phyloP scores from a whole-genome alignment of 2,888 invertebrate genomes.

The Acrobasis repandana region DNA sequence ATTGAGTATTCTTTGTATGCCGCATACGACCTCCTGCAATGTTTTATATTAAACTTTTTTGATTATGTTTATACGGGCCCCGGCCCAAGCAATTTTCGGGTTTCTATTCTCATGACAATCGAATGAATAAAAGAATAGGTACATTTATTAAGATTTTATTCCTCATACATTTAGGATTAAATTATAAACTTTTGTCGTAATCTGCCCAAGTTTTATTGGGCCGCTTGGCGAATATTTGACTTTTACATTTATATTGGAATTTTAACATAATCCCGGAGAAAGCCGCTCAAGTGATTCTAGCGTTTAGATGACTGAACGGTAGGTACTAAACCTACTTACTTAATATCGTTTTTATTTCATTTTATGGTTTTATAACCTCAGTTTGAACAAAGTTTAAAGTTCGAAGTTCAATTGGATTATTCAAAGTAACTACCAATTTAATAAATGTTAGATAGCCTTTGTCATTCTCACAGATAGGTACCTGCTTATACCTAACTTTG shows the following conservation, averaged over 20 bases:
- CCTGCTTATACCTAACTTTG: no score
- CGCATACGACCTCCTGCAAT: not conserved
- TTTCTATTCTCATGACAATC: conserved; percentile 30
- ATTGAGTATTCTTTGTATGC: not conserved
- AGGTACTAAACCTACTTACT: not conserved
- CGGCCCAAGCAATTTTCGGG: conserved; percentile 5
- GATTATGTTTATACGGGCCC: conserved; percentile 4
- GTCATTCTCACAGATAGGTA: no score
- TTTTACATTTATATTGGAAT: conserved; percentile 65
- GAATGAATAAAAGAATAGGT: conserved; percentile 42
- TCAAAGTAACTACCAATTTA: no score
- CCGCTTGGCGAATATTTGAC: conserved; percentile 46
- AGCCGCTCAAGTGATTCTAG: conserved; percentile 23
- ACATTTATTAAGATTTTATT: conserved; percentile 35
- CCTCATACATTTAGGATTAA: conserved; percentile 50
- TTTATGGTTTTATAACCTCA: not conserved
- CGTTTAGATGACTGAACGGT: conserved; percentile 27
- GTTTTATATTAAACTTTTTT: conserved; percentile 22
- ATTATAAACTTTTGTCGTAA: conserved; percentile 55
- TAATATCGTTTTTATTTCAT: conserved; percentile 2
- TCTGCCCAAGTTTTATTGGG: conserved; percentile 57
- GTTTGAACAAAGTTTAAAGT: not conserved
- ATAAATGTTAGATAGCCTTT: no score
- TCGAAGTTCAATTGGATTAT: not conserved
- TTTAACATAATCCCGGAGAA: conserved; percentile 58